phyloP scores from a whole-genome alignment of 2,797 vertebrate genomes.

The Anas bernieri region DNA sequence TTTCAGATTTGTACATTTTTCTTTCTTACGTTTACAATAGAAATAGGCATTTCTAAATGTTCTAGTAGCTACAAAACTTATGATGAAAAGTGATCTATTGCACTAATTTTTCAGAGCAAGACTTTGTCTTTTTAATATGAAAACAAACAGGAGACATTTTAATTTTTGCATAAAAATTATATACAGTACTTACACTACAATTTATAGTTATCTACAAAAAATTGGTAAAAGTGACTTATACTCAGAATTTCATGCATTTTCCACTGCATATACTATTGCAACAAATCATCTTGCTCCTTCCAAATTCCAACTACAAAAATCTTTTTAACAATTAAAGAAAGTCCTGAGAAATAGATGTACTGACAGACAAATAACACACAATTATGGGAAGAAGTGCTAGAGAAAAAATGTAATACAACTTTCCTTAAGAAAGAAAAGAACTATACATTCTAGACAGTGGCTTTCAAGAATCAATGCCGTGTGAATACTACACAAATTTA shows the following conservation, averaged over 20 bases:
- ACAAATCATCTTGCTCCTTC: not conserved
- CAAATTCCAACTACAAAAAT: not conserved
- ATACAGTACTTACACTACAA: not conserved
- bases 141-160: not conserved
- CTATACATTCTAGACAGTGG: too few relatives aligned
- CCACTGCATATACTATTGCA: not conserved
- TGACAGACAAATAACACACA: not conserved
- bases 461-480: not conserved
- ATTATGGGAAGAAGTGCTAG: not conserved
- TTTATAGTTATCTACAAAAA: not conserved
- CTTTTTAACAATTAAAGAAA: not conserved
- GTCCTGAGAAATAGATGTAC: not conserved
- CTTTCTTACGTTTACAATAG: not conserved
- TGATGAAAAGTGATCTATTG: not conserved
- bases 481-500: not conserved
- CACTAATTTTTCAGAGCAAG: not conserved
- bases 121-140: not conserved
- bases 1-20: not conserved
- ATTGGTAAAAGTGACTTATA: not conserved
- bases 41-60: not conserved
- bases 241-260: not conserved
- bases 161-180: not conserved
- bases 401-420: not conserved
- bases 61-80: not conserved
- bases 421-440: not conserved